These are phyloP conservation scores for Bos indicus DNA, from an alignment of 2,113 vertebrate genomes.

Conservation along the genomic window DNA sequence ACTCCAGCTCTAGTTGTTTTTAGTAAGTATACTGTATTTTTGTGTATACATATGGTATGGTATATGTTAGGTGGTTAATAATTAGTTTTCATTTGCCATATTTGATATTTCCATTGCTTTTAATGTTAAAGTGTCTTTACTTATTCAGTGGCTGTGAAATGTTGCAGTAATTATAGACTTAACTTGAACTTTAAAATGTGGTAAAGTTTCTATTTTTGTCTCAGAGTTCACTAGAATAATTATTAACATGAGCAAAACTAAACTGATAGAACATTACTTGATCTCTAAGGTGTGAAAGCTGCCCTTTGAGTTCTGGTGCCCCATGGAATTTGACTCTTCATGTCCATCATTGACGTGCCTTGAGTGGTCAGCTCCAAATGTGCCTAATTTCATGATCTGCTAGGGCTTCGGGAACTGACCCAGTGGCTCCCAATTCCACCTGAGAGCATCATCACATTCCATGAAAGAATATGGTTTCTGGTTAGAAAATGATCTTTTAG, in stretches of 20 bases:
- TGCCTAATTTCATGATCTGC: conserved; percentile 28
- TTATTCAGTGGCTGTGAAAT: background rate
- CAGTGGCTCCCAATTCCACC: background rate
- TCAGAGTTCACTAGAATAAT: background rate
- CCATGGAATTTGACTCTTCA: background rate
- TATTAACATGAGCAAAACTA: background rate
- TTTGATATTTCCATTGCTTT: background rate
- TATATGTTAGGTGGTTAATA: background rate
- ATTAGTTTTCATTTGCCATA: background rate
- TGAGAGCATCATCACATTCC: background rate
- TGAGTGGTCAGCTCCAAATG: background rate
- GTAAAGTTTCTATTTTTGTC: conserved; percentile 39
- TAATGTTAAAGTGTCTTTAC: background rate
- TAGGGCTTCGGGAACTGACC: background rate
- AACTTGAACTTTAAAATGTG: background rate
- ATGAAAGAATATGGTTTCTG: background rate
- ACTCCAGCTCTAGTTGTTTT: background rate
- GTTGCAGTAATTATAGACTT: conserved; percentile 13
- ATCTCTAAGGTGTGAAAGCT: background rate
- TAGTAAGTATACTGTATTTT: background rate
- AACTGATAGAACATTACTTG: background rate
- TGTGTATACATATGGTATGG: background rate
- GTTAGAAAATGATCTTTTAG: background rate
- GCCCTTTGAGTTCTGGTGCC: background rate
- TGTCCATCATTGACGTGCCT: background rate